Base-by-base conservation (phyloP, 2,888 invertebrate species). In the Ferdinandea cuprea region DNA sequence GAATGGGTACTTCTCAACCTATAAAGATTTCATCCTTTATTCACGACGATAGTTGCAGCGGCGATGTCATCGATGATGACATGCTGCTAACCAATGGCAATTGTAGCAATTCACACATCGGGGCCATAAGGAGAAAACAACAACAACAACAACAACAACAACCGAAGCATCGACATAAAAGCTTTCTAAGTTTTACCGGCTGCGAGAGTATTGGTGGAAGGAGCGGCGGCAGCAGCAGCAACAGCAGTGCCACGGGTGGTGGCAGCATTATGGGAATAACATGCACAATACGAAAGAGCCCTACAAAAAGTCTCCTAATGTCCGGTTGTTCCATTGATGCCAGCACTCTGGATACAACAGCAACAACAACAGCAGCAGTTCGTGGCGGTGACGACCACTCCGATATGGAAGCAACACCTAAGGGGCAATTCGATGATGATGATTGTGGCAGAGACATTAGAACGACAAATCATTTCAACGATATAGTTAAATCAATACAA, bases 141-240 rank as follows among this genome's bases (percentile, higher is more conserved):
- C 65, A 76, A 59, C 48, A 87, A 78, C 87, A 86, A 80, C 78
- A 85, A 50, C 81, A 87, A 65, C 86, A 86, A n/a, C 65, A 76
- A 59, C 48, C 87, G 79, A 87, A 86, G 81, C 78, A 85, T 54
- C 81, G 87, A 65, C 86, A 86, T 40, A 89, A 89, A 86, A 90
- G 90, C 88, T 89, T 90, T 74, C 85, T 73, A 65, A 84, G 77
- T 73, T 66, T 79, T 35, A 77, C 78, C 21, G 84, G 68, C 56
- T 74, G 76, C 54, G 74, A 76, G 46, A 78, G 65, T 72, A 44
- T 72, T 85, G 32, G 86, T 85, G 35, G 83, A 52, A 42, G 81
- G 73, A 86, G 86, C 32, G 66, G 73, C 32, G 71, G 84, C 7
- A 58, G 79, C 58, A 85, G 77, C 69, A 74, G 72, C 63, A 81